phyloP scores from a whole-genome alignment of 2,888 invertebrate genomes.

The Artemia sinica region DNA sequence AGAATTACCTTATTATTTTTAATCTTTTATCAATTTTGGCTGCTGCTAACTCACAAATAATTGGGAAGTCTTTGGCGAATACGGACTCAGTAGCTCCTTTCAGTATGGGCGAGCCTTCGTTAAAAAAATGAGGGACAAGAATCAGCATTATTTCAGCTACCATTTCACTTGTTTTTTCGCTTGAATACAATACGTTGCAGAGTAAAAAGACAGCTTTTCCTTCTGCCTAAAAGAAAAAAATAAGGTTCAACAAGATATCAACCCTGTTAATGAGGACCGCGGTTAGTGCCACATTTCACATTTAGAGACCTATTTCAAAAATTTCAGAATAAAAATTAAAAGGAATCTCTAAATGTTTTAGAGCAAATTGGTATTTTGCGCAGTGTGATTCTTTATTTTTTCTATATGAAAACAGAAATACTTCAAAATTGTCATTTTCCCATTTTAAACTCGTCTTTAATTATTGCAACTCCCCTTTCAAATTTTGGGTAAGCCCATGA shows the following conservation, averaged over 20 bases:
- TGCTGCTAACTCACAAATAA: not conserved
- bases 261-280: no score
- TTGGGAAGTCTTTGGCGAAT: not conserved
- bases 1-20: not conserved
- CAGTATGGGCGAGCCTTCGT: not conserved
- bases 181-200: not conserved
- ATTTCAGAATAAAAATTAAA: no score
- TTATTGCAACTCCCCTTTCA: no score
- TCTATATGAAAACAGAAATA: no score
- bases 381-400: no score
- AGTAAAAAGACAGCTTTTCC: not conserved
- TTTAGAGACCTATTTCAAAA: no score
- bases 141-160: not conserved
- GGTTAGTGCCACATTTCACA: no score
- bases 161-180: constrained; percentile 1
- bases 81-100: not conserved
- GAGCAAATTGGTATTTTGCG: no score
- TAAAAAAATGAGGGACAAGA: constrained; percentile 2
- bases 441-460: no score
- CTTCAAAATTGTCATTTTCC: no score
- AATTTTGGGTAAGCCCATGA: no score
- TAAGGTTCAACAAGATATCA: not conserved
- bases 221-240: not conserved
- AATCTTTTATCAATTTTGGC: not conserved
- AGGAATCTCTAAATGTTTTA: no score